Conservation (phyloP, 2,113 vertebrate species). For the Bostrychus sinensis region DNA sequence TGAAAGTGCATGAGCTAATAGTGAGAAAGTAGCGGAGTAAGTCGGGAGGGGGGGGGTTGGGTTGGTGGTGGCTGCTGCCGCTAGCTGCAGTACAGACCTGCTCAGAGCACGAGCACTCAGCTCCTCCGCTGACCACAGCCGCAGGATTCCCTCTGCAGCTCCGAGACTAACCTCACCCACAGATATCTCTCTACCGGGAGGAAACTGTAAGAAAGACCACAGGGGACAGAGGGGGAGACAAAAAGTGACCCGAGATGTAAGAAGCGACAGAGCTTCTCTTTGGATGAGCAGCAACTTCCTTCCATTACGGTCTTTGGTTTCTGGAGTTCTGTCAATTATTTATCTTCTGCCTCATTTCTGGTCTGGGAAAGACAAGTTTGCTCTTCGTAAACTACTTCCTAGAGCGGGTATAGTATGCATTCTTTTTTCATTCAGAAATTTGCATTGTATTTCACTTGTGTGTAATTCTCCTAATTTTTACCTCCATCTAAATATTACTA, state of each 20-base stretch:
- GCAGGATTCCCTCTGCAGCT: conserved; percentile 57
- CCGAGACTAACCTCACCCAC: conserved; percentile 19
- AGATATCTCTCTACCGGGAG: conserved; percentile 5
- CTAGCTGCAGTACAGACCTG: conserved; percentile 72
- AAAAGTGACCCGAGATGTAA: conserved; percentile 6
- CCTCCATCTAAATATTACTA: conserved; percentile 12
- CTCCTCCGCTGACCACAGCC: conserved; percentile 56
- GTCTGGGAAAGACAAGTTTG: conserved; percentile 51
- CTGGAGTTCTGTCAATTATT: conserved; percentile 65
- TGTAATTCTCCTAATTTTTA: background rate
- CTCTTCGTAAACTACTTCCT: conserved; percentile 44
- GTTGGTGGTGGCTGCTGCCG: conserved; percentile 49
- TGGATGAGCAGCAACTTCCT: conserved; percentile 54
- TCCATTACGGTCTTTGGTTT: conserved; percentile 24
- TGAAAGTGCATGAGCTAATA: conserved; percentile 17
- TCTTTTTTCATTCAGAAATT: conserved; percentile 20
- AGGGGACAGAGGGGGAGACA: conserved; percentile 14
- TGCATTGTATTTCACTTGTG: background rate
- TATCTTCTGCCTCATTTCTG: conserved; percentile 33
- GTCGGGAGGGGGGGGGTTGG: conserved; percentile 52
- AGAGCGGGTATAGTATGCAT: conserved; percentile 7
- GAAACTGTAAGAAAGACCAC: conserved; percentile 14
- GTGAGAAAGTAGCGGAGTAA: conserved; percentile 40
- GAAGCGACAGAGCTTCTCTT: conserved; percentile 35
- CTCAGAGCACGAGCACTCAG: conserved; percentile 60